phyloP scores from a whole-genome alignment of 2,113 vertebrate species.

The Prionailurus bengalensis region DNA sequence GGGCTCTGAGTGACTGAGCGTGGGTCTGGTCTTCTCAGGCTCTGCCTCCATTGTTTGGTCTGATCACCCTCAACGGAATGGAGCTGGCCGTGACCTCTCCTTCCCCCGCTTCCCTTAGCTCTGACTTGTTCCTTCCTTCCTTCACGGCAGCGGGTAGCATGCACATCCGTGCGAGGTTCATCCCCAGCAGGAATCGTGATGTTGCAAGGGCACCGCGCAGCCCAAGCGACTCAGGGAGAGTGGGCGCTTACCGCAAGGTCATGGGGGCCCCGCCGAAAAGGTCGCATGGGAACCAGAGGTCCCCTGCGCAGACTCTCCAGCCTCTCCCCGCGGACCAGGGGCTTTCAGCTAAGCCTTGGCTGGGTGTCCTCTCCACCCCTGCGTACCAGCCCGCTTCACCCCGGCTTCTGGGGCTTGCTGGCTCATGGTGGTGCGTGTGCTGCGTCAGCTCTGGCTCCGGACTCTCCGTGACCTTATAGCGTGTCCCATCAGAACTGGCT shows the following conservation, averaged over 20 bases:
- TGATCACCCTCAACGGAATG: fast-evolving
- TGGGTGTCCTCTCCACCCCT: fast-evolving
- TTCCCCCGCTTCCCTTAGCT: fast-evolving
- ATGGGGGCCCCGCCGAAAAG: neutral
- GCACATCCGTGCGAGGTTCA: fast-evolving
- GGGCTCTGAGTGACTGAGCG: fast-evolving
- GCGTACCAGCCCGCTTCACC: neutral
- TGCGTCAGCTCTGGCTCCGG: too few species aligned
- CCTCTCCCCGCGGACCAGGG: neutral
- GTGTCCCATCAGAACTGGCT: neutral
- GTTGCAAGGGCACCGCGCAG: neutral
- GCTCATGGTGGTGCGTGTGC: neutral
- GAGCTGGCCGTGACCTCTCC: neutral
- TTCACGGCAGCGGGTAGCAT: too few species aligned
- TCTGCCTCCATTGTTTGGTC: neutral
- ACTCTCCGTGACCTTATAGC: neutral
- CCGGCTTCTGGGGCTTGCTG: too few species aligned
- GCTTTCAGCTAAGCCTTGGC: neutral
- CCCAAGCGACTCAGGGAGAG: neutral
- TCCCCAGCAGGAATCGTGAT: fast-evolving
- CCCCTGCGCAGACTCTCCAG: neutral
- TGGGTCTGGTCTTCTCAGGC: neutral
- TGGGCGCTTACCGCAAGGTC: neutral
- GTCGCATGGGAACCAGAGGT: neutral
- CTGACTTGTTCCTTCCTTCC: neutral